Evolutionary conservation across 30 jellyfish, hydroid and myxozoan genomes (phyloP).

Genomic region (Hydra vulgaris): DNA sequence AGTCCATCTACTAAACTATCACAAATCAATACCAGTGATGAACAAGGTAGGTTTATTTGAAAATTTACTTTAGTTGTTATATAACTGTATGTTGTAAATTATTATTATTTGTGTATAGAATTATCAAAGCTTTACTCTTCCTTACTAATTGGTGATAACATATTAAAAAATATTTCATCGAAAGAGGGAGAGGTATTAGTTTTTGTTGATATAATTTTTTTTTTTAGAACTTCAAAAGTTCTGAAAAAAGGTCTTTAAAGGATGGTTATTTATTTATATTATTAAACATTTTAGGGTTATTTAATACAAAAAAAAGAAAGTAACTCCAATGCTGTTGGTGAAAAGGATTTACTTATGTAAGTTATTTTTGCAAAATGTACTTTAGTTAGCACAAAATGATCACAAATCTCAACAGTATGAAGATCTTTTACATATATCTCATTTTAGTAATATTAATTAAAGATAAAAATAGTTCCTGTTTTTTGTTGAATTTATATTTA

Average conservation of each 20-base stretch:
- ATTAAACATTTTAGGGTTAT: conserved; percentile 43
- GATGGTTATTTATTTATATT: neutral
- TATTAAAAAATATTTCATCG: neutral
- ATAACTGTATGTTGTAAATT: too few species aligned
- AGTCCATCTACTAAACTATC: conserved; percentile 9
- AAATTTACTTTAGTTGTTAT: too few species aligned
- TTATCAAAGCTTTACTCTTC: conserved; percentile 2
- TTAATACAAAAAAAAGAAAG: conserved; percentile 58
- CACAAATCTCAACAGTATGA: too few species aligned
- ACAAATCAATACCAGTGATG: conserved; percentile 19
- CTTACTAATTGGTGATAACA: conserved; percentile 11
- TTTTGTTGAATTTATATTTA: too few species aligned
- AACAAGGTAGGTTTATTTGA: conserved; percentile 2
- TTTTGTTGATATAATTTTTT: neutral
- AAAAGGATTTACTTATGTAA: conserved; percentile 53
- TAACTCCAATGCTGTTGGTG: conserved; percentile 27
- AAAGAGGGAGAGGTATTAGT: neutral
- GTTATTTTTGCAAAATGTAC: conserved; percentile 14
- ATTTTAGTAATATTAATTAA: too few species aligned
- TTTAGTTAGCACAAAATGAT: neutral
- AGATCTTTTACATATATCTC: too few species aligned
- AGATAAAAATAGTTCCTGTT: too few species aligned
- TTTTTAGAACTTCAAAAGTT: too few species aligned
- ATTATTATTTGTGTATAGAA: conserved; percentile 4
- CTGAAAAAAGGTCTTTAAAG: neutral